Evolutionary conservation across 2,888 invertebrate species (phyloP), one percentile per base, ranked within the genome.

Genomic region (Drosophila leonis): DNA sequence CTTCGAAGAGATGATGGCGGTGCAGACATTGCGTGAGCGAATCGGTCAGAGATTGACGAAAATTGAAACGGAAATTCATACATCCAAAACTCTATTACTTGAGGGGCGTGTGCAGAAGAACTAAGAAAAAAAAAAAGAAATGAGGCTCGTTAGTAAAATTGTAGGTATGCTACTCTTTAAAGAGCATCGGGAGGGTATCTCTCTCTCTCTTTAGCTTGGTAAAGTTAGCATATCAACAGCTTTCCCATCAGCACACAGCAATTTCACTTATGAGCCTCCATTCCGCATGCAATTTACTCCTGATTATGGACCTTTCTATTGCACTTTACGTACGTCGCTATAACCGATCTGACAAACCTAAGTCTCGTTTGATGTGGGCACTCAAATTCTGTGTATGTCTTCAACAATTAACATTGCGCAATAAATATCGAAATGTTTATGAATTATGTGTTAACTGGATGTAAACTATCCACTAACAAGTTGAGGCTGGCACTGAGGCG

Each of bases 51-150:
- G 42, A 20, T 65, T 82, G 15, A 29, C 35, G 0, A 42, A 67
- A 13, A 63, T 77, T 29, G 82, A 84, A 39, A 1, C 49, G 41
- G 74, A 82, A 9, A 51, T 82, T 7, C 55, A 51, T 7, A n/a
- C 24, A 39, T 66, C 74, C 10, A 74, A 55, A 20, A n/a, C 13
- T 13, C 48, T 35, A 51, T 29, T 71, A 0, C n/a, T 51, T n/a
- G 10, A 70, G 12, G 51, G 49, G 55, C 55, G 60, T 39, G 48
- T 29, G 52, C 52, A 24, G 15, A 15, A 59, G 1, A n/a, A 52
- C 4, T 52, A 41, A 64, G n/a, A n/a, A 66, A 64, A 64, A 52
- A 1, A 5, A 2, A 8, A 29, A n/a, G 48, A 57, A 73, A 68
- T 60, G 65, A 65, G 73, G 27, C 51, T 55, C 27, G 37, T 67